These are phyloP conservation scores for Rhorus exstirpatorius DNA, from an alignment of 2,888 invertebrate species.

Conservation along the genomic window DNA sequence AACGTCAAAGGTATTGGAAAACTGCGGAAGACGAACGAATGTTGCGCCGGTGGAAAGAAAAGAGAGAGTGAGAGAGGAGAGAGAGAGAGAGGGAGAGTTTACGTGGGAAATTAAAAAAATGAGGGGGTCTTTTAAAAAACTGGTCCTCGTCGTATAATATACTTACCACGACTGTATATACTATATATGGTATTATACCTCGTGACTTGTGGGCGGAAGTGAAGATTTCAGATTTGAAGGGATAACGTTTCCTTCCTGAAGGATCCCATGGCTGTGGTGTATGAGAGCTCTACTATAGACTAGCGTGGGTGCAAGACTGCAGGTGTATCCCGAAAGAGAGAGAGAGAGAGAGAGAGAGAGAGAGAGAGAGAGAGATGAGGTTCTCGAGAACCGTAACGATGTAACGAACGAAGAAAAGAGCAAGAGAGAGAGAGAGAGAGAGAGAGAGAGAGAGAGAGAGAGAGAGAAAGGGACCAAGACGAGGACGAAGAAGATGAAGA, in stretches of 20 bases:
- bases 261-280: conserved; percentile 71
- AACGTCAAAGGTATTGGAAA: conserved; percentile 44
- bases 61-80: conserved; percentile 10
- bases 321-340: conserved; percentile 78
- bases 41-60: conserved; percentile 31
- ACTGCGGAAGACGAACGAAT: conserved; percentile 60
- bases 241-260: conserved; percentile 79
- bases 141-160: conserved; percentile 45
- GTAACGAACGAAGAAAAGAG: conserved; percentile 62
- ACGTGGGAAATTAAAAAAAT: conserved; percentile 71
- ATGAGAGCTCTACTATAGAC: conserved; percentile 35
- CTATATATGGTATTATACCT: conserved; percentile 39
- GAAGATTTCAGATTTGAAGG: conserved; percentile 77
- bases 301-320: conserved; percentile 78
- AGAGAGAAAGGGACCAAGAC: conserved; percentile 48
- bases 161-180: conserved; percentile 19
- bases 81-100: conserved; percentile 23
- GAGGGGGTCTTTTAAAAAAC: conserved; percentile 61
- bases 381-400: conserved; percentile 74
- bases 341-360: conserved; percentile 29
- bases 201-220: conserved; percentile 77
- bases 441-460: conserved; percentile 43
- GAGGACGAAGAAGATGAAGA: conserved; percentile 65
- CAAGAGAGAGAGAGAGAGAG: conserved; percentile 52
- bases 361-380: conserved; percentile 54